Evolutionary conservation across 2,888 invertebrate genomes (phyloP).

Genomic region (Tenthredo mesomela): DNA sequence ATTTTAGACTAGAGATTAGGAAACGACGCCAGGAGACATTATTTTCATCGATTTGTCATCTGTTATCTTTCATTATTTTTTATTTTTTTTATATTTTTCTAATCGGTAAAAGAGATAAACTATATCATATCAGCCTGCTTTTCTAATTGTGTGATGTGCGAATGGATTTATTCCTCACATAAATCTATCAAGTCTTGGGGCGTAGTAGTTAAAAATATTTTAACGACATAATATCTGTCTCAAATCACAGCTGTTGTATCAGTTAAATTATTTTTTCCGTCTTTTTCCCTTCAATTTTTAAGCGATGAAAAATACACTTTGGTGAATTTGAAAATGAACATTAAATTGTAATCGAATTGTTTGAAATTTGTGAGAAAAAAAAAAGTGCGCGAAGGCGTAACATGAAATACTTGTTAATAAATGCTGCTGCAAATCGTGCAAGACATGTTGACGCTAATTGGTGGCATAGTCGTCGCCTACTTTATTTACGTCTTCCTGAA

Average conservation of each 20-base stretch:
- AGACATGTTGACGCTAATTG: conserved; percentile 74
- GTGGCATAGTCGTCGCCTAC: conserved; percentile 71
- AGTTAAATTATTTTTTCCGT: background rate
- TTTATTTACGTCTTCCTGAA: conserved; percentile 70
- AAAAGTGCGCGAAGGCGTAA: conserved; percentile 43
- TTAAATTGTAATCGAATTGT: background rate
- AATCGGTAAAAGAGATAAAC: conserved; percentile 6
- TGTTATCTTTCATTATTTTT: background rate
- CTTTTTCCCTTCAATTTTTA: background rate
- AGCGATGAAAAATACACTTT: background rate
- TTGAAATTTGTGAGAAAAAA: background rate
- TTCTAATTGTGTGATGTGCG: background rate
- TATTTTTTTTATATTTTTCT: background rate
- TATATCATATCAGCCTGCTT: background rate
- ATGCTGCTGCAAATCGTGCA: conserved; percentile 70
- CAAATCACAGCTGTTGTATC: background rate
- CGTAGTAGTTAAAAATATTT: background rate
- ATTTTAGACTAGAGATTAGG: background rate
- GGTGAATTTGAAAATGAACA: background rate
- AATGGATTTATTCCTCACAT: conserved; percentile 10
- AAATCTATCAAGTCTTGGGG: conserved; percentile 1
- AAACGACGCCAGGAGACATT: background rate
- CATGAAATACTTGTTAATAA: conserved; percentile 61
- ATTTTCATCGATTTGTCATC: conserved; percentile 22
- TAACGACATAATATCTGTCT: background rate